Evolutionary conservation across 2,113 vertebrate species (phyloP), one percentile per base, ranked within the genome.

Genomic region (Anhinga rufa): DNA sequence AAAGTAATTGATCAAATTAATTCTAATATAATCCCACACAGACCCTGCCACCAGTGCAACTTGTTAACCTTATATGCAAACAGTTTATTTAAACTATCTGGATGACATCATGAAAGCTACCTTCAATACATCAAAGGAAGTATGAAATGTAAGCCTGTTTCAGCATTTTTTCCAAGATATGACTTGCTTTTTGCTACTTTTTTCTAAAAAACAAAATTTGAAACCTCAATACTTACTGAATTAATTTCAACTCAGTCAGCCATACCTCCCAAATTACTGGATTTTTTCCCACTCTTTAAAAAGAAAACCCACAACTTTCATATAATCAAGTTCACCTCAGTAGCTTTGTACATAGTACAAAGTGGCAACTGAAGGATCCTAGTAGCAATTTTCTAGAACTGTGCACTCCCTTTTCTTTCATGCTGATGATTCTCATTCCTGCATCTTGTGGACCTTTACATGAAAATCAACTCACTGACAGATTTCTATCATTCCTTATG

Each of bases 1-100:
- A 95, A 97, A 97, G 98, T 96, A 97, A 98, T 98, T 96, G 98
- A 98, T 98, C 98, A 98, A 98, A 98, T 98, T 97, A 98, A 95
- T 96, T 96, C 92, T 62, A 55, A 96, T 97, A 57, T 95, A 98
- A 98, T 97, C 97, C 97, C 94, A 97, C 93, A 95, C 96, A 86
- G 86, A 91, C 88, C 90, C 66, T 95, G 94, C 92, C 97, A 95
- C 28, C 79, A 90, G 82, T 94, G 92, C 83, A 97, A 95, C 97
- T 98, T 98, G 96, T 98, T 98, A 98, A 97, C 96, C 92, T 98
- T 87, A 86, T 96, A 94, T 81, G 91, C 88, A 97, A 94, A 96
- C 93, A 97, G 95, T 97, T 98, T 98, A 98, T 98, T 98, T 98
- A 97, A 97, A 96, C 96, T 97, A 87, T 96, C 78, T 94, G 96